These are phyloP conservation scores for Mythimna loreyi DNA, from an alignment of 2,888 invertebrate species.

Conservation along the genomic window DNA sequence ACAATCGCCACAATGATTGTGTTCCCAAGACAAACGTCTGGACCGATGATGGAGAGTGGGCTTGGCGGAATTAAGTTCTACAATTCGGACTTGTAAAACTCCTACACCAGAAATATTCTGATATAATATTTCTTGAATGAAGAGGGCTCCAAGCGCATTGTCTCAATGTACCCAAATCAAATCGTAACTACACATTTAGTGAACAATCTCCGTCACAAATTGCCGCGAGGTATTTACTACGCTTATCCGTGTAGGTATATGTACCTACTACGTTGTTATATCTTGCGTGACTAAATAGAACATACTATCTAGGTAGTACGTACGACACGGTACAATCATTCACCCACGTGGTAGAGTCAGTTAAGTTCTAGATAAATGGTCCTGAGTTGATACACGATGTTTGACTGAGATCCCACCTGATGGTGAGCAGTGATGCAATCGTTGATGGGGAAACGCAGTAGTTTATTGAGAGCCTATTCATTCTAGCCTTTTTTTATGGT, in stretches of 20 bases:
- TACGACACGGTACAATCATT: constrained; percentile 17
- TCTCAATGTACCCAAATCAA: not conserved
- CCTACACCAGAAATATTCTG: too few relatives aligned
- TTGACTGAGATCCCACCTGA: too few relatives aligned
- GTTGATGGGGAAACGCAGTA: too few relatives aligned
- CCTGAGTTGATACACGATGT: constrained; percentile 1
- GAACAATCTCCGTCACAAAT: constrained; percentile 15
- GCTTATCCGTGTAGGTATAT: constrained; percentile 22
- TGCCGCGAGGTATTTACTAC: constrained; percentile 33
- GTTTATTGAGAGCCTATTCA: too few relatives aligned
- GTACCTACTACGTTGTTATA: constrained; percentile 21
- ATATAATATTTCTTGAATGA: not conserved
- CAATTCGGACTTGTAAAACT: too few relatives aligned
- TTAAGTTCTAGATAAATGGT: constrained; percentile 1
- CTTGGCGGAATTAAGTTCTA: too few relatives aligned
- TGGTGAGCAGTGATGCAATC: too few relatives aligned
- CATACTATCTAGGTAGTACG: constrained; percentile 26
- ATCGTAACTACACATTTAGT: not conserved
- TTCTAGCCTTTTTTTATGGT: too few relatives aligned
- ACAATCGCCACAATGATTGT: too few relatives aligned
- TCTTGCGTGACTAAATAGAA: constrained; percentile 41
- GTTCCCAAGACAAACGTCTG: too few relatives aligned
- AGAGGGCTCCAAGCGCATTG: not conserved
- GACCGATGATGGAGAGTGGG: too few relatives aligned
- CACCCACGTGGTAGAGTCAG: constrained; percentile 43